These are phyloP conservation scores for Folsomia candida DNA, from an alignment of 2,888 invertebrate species.

Conservation along the genomic window DNA sequence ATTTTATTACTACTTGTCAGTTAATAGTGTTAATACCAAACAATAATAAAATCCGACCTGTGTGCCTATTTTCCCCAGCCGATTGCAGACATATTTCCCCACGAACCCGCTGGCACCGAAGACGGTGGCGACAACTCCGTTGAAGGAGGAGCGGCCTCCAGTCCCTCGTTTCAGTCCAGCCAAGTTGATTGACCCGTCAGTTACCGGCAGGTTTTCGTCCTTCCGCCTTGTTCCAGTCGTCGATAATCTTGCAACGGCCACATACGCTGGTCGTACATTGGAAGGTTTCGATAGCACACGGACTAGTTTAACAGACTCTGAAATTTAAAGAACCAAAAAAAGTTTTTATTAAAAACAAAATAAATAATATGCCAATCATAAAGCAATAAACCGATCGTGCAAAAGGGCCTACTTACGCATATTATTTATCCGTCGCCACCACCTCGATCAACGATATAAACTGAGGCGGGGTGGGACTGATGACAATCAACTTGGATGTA, in stretches of 20 bases:
- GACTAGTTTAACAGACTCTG: conserved; percentile 9
- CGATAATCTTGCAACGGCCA: conserved; percentile 7
- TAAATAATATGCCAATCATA: neutral
- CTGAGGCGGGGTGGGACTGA: no score
- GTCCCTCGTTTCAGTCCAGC: conserved; percentile 69
- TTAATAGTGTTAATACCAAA: no score
- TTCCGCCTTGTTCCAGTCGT: neutral
- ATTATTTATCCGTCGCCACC: no score
- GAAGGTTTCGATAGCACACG: neutral
- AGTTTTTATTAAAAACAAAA: neutral
- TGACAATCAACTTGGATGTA: no score
- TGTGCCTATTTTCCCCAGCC: conserved; percentile 80
- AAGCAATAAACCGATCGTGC: no score
- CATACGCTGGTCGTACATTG: neutral
- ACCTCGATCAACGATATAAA: no score
- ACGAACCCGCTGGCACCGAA: conserved; percentile 90
- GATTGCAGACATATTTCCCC: conserved; percentile 82
- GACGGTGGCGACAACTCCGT: conserved; percentile 95
- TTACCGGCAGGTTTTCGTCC: neutral
- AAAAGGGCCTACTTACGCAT: no score
- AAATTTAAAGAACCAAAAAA: neutral
- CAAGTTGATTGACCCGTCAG: neutral
- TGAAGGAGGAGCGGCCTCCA: conserved; percentile 93
- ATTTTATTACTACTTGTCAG: no score
- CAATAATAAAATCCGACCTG: conserved; percentile 66